Evolutionary conservation across 2,113 vertebrate genomes (phyloP).

Genomic region (Brachypodius melanocephalos): DNA sequence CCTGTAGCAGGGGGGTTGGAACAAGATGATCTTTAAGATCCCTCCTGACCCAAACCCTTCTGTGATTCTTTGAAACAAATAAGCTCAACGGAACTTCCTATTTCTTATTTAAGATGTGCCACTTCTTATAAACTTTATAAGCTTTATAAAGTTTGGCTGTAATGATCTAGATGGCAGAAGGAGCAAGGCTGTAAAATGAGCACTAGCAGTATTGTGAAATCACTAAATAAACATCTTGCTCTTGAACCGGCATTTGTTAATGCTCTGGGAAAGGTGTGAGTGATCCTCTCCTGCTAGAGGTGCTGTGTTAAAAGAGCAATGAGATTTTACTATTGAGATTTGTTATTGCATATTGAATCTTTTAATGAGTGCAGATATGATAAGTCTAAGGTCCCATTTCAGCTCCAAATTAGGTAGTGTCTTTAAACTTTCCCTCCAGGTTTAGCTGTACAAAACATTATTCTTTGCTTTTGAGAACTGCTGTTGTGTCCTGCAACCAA

Average conservation of each 20-base stretch:
- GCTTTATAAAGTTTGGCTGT: background rate
- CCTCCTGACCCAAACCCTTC: background rate
- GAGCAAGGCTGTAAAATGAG: background rate
- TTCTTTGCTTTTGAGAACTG: background rate
- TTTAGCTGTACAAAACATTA: background rate
- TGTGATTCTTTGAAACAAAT: background rate
- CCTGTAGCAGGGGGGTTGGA: accelerated
- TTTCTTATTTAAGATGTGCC: background rate
- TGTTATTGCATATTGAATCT: background rate
- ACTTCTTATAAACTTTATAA: background rate
- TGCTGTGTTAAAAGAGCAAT: background rate
- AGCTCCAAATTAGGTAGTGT: background rate
- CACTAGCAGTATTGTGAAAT: background rate
- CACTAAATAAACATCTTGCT: background rate
- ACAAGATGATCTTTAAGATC: background rate
- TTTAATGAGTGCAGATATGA: background rate
- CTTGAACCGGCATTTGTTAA: background rate
- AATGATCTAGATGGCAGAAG: background rate
- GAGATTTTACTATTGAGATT: background rate
- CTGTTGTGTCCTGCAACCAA: background rate
- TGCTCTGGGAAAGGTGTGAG: background rate
- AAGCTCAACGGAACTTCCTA: background rate
- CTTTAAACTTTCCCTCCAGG: background rate
- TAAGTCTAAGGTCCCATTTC: background rate
- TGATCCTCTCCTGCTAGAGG: background rate